phyloP scores from a whole-genome alignment of 2,113 vertebrate species.

The Pelecanoides urinatrix region DNA sequence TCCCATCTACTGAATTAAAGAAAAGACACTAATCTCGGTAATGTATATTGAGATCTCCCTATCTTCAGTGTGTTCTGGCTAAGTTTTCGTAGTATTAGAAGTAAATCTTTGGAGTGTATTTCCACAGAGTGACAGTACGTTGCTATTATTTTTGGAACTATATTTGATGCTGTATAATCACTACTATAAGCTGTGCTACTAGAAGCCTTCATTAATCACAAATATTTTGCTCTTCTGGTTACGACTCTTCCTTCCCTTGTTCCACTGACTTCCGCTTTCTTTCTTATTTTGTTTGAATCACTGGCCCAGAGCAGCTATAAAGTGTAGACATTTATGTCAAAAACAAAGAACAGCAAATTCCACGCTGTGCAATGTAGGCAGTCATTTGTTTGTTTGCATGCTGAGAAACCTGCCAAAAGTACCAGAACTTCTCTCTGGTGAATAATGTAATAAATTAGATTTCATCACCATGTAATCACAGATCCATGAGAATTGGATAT shows the following conservation, averaged over 20 bases:
- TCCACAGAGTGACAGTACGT: background rate
- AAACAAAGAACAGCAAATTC: constrained; percentile 37
- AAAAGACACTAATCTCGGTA: background rate
- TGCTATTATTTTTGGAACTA: background rate
- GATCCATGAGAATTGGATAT: background rate
- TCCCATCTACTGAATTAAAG: background rate
- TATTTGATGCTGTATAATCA: background rate
- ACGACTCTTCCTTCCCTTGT: background rate
- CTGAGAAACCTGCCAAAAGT: constrained; percentile 43
- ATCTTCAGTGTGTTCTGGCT: background rate
- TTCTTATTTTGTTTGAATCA: constrained; percentile 1
- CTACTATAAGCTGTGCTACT: background rate
- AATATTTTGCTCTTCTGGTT: constrained; percentile 13
- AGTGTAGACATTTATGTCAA: background rate
- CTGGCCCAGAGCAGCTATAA: constrained; percentile 1
- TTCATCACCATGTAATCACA: constrained; percentile 4
- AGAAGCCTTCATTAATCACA: constrained; percentile 22
- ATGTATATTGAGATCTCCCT: background rate
- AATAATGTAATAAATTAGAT: constrained; percentile 57
- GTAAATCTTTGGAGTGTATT: background rate
- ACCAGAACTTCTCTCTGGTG: constrained; percentile 21
- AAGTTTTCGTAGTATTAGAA: background rate
- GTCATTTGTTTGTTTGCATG: constrained; percentile 40
- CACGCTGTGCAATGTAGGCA: background rate
- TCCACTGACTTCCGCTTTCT: background rate